Evolutionary conservation across 2,888 invertebrate species (phyloP).

Genomic region (Netelia virgata): DNA sequence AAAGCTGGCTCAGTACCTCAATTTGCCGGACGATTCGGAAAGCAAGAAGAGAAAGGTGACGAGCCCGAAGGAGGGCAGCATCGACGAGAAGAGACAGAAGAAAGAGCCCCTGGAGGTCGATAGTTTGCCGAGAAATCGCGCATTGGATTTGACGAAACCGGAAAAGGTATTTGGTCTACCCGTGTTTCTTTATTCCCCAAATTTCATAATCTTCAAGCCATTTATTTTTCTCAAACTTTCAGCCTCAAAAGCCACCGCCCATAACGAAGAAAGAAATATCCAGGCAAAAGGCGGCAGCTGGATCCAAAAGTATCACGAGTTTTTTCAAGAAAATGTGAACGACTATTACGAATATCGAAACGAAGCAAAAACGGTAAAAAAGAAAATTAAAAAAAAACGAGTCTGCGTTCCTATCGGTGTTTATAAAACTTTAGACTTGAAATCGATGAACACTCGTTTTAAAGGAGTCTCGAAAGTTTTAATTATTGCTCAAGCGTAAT

Average conservation of each 20-base stretch:
- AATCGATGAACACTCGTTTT: constrained; percentile 42
- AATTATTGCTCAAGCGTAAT: constrained; percentile 67
- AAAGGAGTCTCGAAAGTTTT: constrained; percentile 54
- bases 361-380: constrained; percentile 37
- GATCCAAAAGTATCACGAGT: constrained; percentile 92
- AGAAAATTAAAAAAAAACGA: constrained; percentile 54
- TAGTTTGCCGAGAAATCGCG: constrained; percentile 83
- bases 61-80: constrained; percentile 77
- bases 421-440: constrained; percentile 58
- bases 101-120: constrained; percentile 84
- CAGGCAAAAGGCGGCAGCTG: constrained; percentile 91
- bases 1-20: constrained; percentile 88
- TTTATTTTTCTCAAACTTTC: constrained; percentile 63
- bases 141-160: constrained; percentile 80
- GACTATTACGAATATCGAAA: constrained; percentile 5
- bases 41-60: constrained; percentile 81
- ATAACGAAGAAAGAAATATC: constrained; percentile 91
- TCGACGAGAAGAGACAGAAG: constrained; percentile 80
- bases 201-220: constrained; percentile 4
- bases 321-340: constrained; percentile 90
- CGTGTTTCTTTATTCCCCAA: constrained; percentile 4
- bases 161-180: constrained; percentile 77
- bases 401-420: constrained; percentile 64
- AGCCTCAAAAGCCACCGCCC: constrained; percentile 86
- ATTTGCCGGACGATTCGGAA: constrained; percentile 88